Conservation (phyloP, 2,888 invertebrate genomes). For the Synanthedon andrenaeformis region DNA sequence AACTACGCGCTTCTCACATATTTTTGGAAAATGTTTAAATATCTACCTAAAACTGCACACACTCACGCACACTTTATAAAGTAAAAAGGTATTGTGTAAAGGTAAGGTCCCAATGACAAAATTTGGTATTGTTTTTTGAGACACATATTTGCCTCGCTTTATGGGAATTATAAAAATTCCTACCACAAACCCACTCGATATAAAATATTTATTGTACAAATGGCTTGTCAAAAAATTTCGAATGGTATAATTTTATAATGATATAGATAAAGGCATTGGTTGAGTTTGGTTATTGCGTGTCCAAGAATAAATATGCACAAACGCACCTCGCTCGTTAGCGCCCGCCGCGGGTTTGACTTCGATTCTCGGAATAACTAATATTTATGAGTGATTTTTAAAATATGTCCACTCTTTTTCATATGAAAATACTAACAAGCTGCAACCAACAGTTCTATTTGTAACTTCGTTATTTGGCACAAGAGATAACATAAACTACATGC, state of each 20-base stretch:
- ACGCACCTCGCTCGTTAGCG: slow-evolving; percentile 17
- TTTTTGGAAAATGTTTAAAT: slow-evolving; percentile 23
- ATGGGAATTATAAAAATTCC: slow-evolving; percentile 19
- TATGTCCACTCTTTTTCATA: slow-evolving; percentile 7
- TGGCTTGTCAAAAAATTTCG: slow-evolving; percentile 1
- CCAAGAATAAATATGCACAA: slow-evolving; percentile 15
- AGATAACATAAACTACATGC: too few species aligned
- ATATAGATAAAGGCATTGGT: slow-evolving; percentile 5
- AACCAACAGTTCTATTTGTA: not conserved
- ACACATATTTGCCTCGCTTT: slow-evolving; percentile 8
- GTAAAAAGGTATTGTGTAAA: not conserved
- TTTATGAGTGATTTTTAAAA: slow-evolving; percentile 12
- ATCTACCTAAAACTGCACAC: slow-evolving; percentile 5
- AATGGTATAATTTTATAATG: slow-evolving; percentile 4
- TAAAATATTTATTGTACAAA: not conserved
- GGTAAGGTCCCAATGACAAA: not conserved
- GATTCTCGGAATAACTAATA: slow-evolving; percentile 12
- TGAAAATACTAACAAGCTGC: slow-evolving; percentile 2
- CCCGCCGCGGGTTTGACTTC: slow-evolving; percentile 10
- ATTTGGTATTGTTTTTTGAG: not conserved
- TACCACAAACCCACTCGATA: not conserved
- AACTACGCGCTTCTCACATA: slow-evolving; percentile 40
- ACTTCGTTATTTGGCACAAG: too few species aligned
- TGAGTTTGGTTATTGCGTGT: slow-evolving; percentile 9
- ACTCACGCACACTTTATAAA: too few species aligned